Conservation (phyloP, 2,113 vertebrate species). For the Falcunculus frontatus region DNA sequence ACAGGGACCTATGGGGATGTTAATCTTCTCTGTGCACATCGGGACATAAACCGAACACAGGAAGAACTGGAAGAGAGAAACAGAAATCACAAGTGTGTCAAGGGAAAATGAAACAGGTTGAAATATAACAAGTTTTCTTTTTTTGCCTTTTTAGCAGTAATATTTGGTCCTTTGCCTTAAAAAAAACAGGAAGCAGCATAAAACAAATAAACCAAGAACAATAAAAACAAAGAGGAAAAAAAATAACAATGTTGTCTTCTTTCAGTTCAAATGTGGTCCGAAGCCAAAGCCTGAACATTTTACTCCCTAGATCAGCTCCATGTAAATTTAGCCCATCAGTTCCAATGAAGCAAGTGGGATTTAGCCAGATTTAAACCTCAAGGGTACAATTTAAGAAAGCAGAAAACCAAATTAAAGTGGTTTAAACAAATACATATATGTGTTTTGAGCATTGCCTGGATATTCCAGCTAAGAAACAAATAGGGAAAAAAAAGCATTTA, state of each 20-base stretch:
- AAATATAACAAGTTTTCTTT: background rate
- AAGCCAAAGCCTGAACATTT: background rate
- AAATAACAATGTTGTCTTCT: background rate
- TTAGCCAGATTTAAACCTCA: background rate
- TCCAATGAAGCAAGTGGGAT: background rate
- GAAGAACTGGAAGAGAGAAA: constrained; percentile 85
- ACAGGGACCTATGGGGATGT: constrained; percentile 95
- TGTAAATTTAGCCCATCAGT: background rate
- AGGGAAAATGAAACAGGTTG: background rate
- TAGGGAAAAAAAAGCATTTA: background rate
- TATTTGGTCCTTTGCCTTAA: background rate
- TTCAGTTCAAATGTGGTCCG: background rate
- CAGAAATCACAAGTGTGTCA: background rate
- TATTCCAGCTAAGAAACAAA: background rate
- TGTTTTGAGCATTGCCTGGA: background rate
- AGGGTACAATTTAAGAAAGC: background rate
- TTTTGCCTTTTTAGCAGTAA: background rate
- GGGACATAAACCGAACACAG: constrained; percentile 97
- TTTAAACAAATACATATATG: background rate
- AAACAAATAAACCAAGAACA: constrained; percentile 33
- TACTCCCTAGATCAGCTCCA: background rate
- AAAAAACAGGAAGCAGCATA: background rate
- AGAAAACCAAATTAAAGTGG: background rate
- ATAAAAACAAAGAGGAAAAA: constrained; percentile 11
- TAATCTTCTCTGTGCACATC: constrained; percentile 99